Conservation (phyloP, 2,113 vertebrate species). For the Erythrolamprus reginae region DNA sequence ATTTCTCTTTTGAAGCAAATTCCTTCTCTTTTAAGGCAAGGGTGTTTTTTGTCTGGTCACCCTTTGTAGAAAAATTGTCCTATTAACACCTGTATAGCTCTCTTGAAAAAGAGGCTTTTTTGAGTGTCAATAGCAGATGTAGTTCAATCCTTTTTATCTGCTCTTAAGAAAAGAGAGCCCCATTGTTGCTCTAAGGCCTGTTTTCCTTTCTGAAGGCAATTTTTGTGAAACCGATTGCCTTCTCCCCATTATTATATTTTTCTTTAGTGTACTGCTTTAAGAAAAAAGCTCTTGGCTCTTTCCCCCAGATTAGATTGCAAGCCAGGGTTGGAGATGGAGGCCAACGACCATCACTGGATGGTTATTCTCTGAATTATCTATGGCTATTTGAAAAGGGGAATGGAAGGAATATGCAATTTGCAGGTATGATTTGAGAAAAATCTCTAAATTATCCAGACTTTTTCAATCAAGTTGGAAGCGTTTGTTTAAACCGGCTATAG, state of each 20-base stretch:
- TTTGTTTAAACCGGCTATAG: neutral
- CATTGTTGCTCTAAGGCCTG: constrained; percentile 61
- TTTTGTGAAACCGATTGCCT: constrained; percentile 62
- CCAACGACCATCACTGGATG: neutral
- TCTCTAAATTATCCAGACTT: neutral
- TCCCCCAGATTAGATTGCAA: constrained; percentile 30
- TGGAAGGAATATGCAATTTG: neutral
- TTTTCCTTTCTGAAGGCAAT: constrained; percentile 60
- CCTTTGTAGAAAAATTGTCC: constrained; percentile 47
- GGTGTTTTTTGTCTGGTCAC: constrained; percentile 27
- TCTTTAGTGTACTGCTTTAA: constrained; percentile 38
- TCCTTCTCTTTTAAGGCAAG: constrained; percentile 4
- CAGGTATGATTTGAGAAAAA: neutral
- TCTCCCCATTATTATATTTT: constrained; percentile 23
- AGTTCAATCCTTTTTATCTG: constrained; percentile 59
- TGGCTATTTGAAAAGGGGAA: neutral
- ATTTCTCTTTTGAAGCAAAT: constrained; percentile 48
- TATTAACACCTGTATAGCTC: constrained; percentile 56
- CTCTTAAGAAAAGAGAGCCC: constrained; percentile 55
- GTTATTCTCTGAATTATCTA: neutral
- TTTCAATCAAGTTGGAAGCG: neutral
- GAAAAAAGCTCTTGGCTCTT: constrained; percentile 28
- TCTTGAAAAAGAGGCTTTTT: constrained; percentile 55
- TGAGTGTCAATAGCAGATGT: constrained; percentile 55
- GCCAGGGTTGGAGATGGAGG: neutral